Evolutionary conservation across 2,888 invertebrate species (phyloP).

Genomic region (Steromphala cineraria): DNA sequence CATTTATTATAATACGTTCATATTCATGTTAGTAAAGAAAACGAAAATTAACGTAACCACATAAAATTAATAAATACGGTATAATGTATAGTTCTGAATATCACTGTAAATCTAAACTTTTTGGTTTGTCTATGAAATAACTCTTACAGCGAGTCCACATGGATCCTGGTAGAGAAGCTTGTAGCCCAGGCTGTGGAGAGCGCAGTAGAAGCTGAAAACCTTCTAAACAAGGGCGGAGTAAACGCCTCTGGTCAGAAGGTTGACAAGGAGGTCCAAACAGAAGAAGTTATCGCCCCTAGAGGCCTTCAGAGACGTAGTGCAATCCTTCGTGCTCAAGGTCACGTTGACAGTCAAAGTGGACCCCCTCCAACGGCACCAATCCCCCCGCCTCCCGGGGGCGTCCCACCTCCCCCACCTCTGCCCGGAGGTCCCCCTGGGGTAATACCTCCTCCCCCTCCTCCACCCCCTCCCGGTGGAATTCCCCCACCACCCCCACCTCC

Average conservation of each 20-base stretch:
- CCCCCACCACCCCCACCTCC: constrained; percentile 28
- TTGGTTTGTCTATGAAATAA: too few relatives aligned
- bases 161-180: constrained; percentile 60
- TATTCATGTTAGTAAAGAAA: too few relatives aligned
- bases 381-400: constrained; percentile 19
- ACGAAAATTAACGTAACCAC: too few relatives aligned
- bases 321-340: background rate
- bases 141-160: constrained; percentile 57
- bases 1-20: too few relatives aligned
- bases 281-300: constrained; percentile 26
- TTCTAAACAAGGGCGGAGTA: constrained; percentile 32
- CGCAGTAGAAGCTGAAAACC: constrained; percentile 37
- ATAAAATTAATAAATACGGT: too few relatives aligned
- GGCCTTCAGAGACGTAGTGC: background rate
- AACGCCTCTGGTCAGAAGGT: constrained; percentile 9
- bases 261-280: constrained; percentile 62
- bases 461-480: constrained; percentile 3
- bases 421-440: constrained; percentile 31
- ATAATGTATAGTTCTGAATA: too few relatives aligned
- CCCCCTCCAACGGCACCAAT: constrained; percentile 5
- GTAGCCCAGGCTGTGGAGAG: constrained; percentile 54
- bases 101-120: background rate
- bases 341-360: background rate
- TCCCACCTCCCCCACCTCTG: constrained; percentile 24
- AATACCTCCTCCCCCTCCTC: constrained; percentile 38